Evolutionary conservation across 1,140 invertebrate genomes (phyloP), one percentile per base, ranked within the genome.

Genomic region (Papilio aristodemus): DNA sequence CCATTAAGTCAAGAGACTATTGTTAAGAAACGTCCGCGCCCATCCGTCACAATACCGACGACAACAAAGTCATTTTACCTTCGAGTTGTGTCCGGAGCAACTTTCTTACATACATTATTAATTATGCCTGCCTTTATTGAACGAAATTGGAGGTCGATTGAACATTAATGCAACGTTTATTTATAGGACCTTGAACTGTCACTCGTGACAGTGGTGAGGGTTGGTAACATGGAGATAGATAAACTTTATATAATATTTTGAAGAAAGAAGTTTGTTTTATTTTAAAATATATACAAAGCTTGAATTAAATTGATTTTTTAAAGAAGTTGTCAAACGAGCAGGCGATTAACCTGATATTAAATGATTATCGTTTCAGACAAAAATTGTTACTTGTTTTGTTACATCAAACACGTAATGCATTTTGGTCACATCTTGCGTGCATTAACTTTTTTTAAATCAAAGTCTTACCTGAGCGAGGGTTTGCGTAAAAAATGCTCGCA

Each of bases 1-100:
- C 81, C 84, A 87, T 90, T 90, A 85, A 77, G 84, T 85, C 79
- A 82, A 80, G 79, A 82, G 72, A 77, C 84, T 83, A 89, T 90
- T 90, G 86, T 90, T 77, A 80, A 79, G 81, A 84, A 76, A 81
- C 83, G 84, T 79, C 80, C 82, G 79, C 80, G 73, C 80, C 78
- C 77, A 86, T 82, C 74, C 74, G 77, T 86, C 76, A 83, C 83
- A 85, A 84, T 82, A 77, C 78, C 69, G 77, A 74, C 73, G 72
- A 74, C 73, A 78, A 83, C 75, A 69, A 68, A 41, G 57, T 43
- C 8, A 39, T 43, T 68, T 41, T 59, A 59, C 37, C 46, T 32
- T 68, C 57, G 25, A n/a, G 39, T 17, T 46, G 22, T n/a, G 36
- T 13, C 19, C 54, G 54, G 39, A 17, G 3, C 17, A 39, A 59